Evolutionary conservation across 2,797 vertebrate genomes (phyloP), one percentile per base, ranked within the genome.

Genomic region (Rhabdomys pumilio): DNA sequence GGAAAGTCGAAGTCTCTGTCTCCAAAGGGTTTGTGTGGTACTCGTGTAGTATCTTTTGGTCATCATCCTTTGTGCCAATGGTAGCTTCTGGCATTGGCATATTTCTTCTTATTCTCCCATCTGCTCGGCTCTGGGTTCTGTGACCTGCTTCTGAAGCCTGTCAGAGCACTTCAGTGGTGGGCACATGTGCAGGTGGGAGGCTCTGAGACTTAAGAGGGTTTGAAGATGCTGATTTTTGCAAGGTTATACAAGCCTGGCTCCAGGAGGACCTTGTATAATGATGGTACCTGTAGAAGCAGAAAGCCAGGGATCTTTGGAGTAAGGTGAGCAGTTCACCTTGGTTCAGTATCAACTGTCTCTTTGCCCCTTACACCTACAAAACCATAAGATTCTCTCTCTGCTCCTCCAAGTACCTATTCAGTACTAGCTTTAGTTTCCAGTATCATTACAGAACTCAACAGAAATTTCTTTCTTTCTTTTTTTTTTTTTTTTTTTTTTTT

Each of bases 111-210:
- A 20, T 57, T 59, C 2, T 12, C 4, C 26, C 11, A 29, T 29
- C 31, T 11, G 69, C 63, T 77, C 47, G 31, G 55, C 69, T 44
- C 8, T 50, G 31, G 12, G 14, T 50, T 19, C 34, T 92, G 85
- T 87, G 44, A 29, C 38, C 84, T 69, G n/a, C 50, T 79, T 91
- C 47, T 31, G 57, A 59, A 91, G 7, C 5, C 41, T 26, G 4
- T 85, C 41, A 15, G 10, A 13, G 1, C 11, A 63, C 34, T n/a
- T 50, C 38, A 14, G 67, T 12, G 17, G 86, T 67, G 41, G 69
- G 55, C 38, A 6, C 1, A 12, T 1, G 34, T 6, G n/a, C 53
- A 29, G 0, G 2, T 13, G 26, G 31, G 13, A 17, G 53, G 17
- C 17, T 9, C n/a, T 15, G 75, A 26, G 50, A 41, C 34, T 31